A percentile compares a stretch with the other conserved stretches of the same genome.
phyloP scores from a whole-genome alignment of 1,140 invertebrate species.

The Apis laboriosa region DNA sequence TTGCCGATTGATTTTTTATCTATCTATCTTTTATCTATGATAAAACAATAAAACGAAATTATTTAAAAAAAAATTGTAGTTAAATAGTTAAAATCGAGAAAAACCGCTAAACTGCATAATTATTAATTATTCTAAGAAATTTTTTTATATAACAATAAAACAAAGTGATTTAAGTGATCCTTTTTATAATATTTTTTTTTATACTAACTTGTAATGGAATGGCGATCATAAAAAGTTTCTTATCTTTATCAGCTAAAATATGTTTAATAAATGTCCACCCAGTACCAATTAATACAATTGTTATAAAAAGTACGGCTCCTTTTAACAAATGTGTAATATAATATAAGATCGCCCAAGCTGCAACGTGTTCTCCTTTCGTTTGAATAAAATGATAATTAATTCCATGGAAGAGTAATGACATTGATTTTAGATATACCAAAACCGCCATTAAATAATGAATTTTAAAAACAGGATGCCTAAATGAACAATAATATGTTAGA shows the following conservation, averaged over 20 bases:
- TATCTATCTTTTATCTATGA: too few species aligned
- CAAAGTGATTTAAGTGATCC: too few species aligned
- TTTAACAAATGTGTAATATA: conserved; percentile 98
- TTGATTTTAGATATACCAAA: conserved; percentile 94
- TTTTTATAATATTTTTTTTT: too few species aligned
- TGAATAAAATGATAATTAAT: conserved; percentile 99
- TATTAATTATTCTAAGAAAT: too few species aligned
- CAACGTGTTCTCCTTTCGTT: conserved; percentile 95
- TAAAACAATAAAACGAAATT: too few species aligned
- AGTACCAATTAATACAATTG: conserved; percentile 97
- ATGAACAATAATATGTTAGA: conserved; percentile 50
- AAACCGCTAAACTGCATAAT: too few species aligned
- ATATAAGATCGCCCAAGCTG: conserved; percentile 98
- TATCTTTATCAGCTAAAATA: conserved; percentile 96
- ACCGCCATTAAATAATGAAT: conserved; percentile 99
- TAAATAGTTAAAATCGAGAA: too few species aligned
- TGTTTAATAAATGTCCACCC: conserved; percentile 99
- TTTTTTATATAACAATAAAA: too few species aligned
- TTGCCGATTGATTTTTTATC: too few species aligned
- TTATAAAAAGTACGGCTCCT: conserved; percentile 97
- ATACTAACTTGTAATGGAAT: conserved; percentile 94
- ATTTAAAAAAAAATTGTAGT: too few species aligned
- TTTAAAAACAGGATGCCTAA: conserved; percentile 93
- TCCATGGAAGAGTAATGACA: conserved; percentile 96
- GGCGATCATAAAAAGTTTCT: conserved; percentile 99